phyloP scores from a whole-genome alignment of 2,113 vertebrate genomes.

The Bubo blakistoni region DNA sequence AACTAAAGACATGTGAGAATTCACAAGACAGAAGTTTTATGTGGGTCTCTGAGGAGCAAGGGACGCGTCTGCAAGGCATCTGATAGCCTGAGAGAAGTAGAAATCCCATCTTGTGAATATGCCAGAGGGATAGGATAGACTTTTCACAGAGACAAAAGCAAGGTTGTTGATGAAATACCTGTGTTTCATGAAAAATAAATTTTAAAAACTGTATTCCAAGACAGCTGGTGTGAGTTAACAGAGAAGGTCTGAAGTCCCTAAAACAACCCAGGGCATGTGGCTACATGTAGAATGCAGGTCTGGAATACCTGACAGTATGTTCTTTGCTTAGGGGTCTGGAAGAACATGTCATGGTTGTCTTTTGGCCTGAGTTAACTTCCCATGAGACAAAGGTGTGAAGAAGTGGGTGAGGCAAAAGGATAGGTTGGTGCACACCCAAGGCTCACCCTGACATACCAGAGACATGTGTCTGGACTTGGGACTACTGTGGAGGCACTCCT shows the following conservation, averaged over 20 bases:
- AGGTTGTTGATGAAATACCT: not conserved
- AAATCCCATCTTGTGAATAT: not conserved
- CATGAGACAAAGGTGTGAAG: not conserved
- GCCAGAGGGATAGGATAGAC: not conserved
- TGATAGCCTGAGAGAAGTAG: not conserved
- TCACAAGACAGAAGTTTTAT: not conserved
- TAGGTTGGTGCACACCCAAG: not conserved
- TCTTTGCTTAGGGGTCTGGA: not conserved
- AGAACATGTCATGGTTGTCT: not conserved
- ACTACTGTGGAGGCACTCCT: not conserved
- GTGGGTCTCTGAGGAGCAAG: not conserved
- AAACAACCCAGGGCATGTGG: not conserved
- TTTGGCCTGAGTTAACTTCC: not conserved
- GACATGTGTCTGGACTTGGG: not conserved
- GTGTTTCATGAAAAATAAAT: not conserved
- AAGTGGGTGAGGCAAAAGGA: conserved; percentile 7
- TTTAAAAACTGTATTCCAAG: not conserved
- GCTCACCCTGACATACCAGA: not conserved
- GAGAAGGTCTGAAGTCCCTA: not conserved
- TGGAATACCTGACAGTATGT: not conserved
- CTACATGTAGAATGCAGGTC: not conserved
- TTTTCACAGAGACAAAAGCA: not conserved
- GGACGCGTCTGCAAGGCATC: not conserved
- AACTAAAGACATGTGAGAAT: not conserved
- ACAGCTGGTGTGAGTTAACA: not conserved